Evolutionary conservation across 2,113 vertebrate genomes (phyloP).

Genomic region (Plotosus lineatus): DNA sequence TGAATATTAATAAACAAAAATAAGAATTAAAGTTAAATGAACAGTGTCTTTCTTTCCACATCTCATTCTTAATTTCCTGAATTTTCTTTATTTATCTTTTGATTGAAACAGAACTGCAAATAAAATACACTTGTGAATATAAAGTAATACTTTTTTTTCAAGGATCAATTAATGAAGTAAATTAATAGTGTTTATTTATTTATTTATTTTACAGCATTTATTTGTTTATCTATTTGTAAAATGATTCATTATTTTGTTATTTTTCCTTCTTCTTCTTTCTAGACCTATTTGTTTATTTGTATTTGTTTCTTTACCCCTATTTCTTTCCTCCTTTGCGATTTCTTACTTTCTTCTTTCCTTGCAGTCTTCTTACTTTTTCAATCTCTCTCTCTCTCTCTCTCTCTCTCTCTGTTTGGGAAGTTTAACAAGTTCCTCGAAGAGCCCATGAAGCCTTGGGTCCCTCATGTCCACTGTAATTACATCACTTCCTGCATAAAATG

Average conservation of each 20-base stretch:
- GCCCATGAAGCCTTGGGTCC: neutral
- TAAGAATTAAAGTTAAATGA: too few species aligned
- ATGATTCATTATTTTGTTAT: too few species aligned
- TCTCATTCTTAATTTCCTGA: too few species aligned
- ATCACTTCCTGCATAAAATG: conserved; percentile 42
- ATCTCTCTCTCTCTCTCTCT: neutral
- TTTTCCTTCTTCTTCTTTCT: neutral
- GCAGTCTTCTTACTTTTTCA: too few species aligned
- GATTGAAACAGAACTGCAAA: too few species aligned
- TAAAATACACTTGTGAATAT: too few species aligned
- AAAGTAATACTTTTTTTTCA: too few species aligned
- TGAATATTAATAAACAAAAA: too few species aligned
- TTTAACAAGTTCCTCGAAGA: neutral
- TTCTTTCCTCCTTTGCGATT: neutral
- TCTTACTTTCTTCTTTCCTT: neutral
- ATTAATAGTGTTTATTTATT: too few species aligned
- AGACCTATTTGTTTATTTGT: neutral
- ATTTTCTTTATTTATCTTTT: too few species aligned
- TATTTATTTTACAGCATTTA: neutral
- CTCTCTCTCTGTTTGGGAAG: neutral
- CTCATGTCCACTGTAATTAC: neutral
- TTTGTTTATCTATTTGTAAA: neutral
- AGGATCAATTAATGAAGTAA: too few species aligned
- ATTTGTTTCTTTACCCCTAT: neutral
- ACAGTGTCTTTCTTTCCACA: too few species aligned